Evolutionary conservation across 2,113 vertebrate species (phyloP).

Genomic region (Cyprinus carpio): DNA sequence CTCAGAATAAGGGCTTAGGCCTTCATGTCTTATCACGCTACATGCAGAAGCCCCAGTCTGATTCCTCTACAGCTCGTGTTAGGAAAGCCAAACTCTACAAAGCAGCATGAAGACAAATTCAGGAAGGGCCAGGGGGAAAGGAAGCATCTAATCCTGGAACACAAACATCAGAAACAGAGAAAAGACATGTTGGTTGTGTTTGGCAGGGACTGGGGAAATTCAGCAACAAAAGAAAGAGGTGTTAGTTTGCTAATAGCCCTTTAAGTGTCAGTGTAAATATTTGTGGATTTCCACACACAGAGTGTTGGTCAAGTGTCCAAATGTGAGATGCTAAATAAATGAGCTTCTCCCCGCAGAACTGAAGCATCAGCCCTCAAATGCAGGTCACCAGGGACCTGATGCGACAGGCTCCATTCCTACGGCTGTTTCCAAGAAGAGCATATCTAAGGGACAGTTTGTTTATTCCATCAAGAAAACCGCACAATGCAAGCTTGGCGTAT

Average conservation of each 20-base stretch:
- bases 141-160: constrained; percentile 39
- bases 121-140: constrained; percentile 20
- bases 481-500: constrained; percentile 17
- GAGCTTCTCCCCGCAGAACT: constrained; percentile 26
- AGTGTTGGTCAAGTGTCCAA: constrained; percentile 34
- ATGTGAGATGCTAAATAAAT: constrained; percentile 35
- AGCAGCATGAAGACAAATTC: constrained; percentile 27
- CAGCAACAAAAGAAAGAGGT: constrained; percentile 37
- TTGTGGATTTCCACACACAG: constrained; percentile 9
- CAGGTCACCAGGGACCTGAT: constrained; percentile 40
- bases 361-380: constrained; percentile 46
- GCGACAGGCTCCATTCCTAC: constrained; percentile 42
- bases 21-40: constrained; percentile 27
- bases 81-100: constrained; percentile 6
- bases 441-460: constrained; percentile 24
- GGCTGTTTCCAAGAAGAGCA: constrained; percentile 24
- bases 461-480: constrained; percentile 25
- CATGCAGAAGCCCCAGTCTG: constrained; percentile 20
- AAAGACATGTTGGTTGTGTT: constrained; percentile 22
- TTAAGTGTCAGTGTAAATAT: constrained; percentile 30
- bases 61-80: constrained; percentile 8
- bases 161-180: constrained; percentile 36
- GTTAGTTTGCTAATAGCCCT: constrained; percentile 42
- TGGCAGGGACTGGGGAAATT: constrained; percentile 20
- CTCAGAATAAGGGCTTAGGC: constrained; percentile 19